Evolutionary conservation across 2,113 vertebrate genomes (phyloP).

Genomic region (Solea senegalensis): DNA sequence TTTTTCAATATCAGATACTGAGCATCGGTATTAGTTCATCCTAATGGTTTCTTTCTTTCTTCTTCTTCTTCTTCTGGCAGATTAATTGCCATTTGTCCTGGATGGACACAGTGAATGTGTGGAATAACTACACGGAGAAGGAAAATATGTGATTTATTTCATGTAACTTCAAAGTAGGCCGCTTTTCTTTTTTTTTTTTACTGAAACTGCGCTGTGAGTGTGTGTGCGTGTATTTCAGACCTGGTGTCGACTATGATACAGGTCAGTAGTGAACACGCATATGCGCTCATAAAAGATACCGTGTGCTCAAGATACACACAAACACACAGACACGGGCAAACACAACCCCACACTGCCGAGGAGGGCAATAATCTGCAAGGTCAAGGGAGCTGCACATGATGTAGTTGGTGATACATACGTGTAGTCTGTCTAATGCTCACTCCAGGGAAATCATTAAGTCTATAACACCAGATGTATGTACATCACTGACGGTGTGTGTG

Average conservation of each 20-base stretch:
- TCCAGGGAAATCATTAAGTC: conserved; percentile 78
- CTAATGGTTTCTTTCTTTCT: no score
- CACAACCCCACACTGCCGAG: conserved; percentile 60
- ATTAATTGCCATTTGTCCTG: background rate
- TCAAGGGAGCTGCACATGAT: conserved; percentile 65
- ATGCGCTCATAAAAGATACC: conserved; percentile 35
- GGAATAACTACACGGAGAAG: background rate
- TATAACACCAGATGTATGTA: conserved; percentile 64
- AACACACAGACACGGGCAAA: conserved; percentile 25
- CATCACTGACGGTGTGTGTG: conserved; percentile 31
- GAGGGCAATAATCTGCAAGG: conserved; percentile 79
- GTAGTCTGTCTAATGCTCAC: conserved; percentile 60
- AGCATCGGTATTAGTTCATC: no score
- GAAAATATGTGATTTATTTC: background rate
- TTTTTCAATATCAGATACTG: no score
- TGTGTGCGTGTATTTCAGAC: conserved; percentile 55
- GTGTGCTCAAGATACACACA: conserved; percentile 4
- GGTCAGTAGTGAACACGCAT: conserved; percentile 66
- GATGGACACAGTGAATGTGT: background rate
- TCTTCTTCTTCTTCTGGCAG: background rate
- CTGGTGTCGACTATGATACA: conserved; percentile 54
- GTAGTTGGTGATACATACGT: conserved; percentile 71
- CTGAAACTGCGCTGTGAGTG: background rate
- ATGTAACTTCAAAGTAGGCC: background rate
- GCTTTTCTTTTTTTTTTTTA: background rate